Conservation (phyloP, 2,888 invertebrate genomes). For the Apocheima hispidaria region DNA sequence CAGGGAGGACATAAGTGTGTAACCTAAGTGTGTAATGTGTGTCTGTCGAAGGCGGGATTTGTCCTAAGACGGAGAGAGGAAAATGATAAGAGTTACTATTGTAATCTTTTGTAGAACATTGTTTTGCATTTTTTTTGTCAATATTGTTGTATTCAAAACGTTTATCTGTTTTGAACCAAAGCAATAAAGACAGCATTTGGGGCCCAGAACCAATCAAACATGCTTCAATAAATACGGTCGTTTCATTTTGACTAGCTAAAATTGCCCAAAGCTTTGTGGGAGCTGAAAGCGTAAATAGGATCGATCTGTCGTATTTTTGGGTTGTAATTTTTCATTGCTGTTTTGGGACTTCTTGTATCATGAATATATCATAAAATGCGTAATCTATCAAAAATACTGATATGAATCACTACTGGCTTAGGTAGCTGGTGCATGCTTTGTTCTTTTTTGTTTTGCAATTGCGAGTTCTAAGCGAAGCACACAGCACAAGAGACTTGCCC, state of each 20-base stretch:
- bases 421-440: too few species aligned
- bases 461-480: too few species aligned
- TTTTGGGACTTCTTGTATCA: background rate
- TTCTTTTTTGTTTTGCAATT: too few species aligned
- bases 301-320: background rate
- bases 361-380: too few species aligned
- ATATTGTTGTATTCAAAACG: background rate
- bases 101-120: background rate
- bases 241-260: slow-evolving; percentile 26
- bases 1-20: too few species aligned
- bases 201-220: slow-evolving; percentile 36
- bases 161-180: background rate
- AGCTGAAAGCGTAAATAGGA: slow-evolving; percentile 1
- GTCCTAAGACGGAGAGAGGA: too few species aligned
- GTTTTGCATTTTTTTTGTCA: background rate
- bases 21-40: too few species aligned
- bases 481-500: too few species aligned
- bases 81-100: background rate
- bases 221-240: slow-evolving; percentile 35
- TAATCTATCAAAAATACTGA: too few species aligned
- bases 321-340: background rate
- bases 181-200: slow-evolving; percentile 36
- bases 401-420: too few species aligned
- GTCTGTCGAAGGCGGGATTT: too few species aligned
- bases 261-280: slow-evolving; percentile 15